Evolutionary conservation across 1,140 invertebrate genomes (phyloP), one percentile per base, ranked within the genome.

Genomic region (Megalopta genalis): DNA sequence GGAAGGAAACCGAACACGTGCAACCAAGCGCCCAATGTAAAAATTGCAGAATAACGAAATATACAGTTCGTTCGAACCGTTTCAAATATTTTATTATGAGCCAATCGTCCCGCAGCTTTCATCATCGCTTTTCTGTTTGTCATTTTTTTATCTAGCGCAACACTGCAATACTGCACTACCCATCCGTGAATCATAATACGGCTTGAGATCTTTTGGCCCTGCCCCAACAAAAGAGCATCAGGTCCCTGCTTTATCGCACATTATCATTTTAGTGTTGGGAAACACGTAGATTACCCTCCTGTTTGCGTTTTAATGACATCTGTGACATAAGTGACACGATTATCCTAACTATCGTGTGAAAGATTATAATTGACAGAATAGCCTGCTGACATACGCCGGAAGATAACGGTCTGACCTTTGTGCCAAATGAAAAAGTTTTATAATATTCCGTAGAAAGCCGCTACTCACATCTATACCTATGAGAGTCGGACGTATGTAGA

Each of bases 401-500:
- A 9, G 9, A 54, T 16, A 73, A 16, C 14, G 18, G 25, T 64
- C 59, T 42, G 70, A 81, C 60, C 23, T 60, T 85, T 77, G 32
- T 21, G 60, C 67, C 25, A 25, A 74, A 39, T 60, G 21, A 57
- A 32, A 10, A 16, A 27, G 57, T 70, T 66, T 64, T 62, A 74
- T 60, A 2, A 2, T 14, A 67, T n/a, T 46, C 71, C 81, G 77
- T 73, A 67, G 14, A 60, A 79, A 37, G 42, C 46, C 3, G 14
- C 75, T 84, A 94, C 95, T 96, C 94, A 99, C 98, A 94, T 99
- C 99, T 77, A 97, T 99, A 74, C 97, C 99, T 90, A 99, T 99
- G 52, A 99, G 93, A 1, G 99, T 99, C 59, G 99, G 99, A 87
- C 99, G 94, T 77, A 99, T 96, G 90, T 99, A 99, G 8, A 99